Percentiles rank a stretch among this genome's conserved stretches.
Evolutionary conservation across 2,797 vertebrate genomes (phyloP).

Genomic region (Clarias pachynema): DNA sequence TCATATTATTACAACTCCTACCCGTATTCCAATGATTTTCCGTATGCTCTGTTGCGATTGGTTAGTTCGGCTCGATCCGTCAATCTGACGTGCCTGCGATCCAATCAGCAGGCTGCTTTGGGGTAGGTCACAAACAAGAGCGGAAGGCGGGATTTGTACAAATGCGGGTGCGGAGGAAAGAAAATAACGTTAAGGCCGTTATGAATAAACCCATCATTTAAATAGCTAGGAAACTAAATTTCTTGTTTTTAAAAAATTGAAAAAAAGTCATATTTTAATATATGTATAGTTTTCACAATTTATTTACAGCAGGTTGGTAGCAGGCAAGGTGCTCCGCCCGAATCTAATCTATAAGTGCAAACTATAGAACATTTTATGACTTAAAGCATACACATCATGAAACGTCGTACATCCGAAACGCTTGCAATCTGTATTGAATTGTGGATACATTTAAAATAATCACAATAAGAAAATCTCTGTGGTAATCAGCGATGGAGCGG

Average conservation of each 20-base stretch:
- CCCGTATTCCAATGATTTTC: conserved; percentile 15
- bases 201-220: neutral
- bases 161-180: conserved; percentile 16
- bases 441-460: neutral
- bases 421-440: neutral
- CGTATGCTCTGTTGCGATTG: neutral
- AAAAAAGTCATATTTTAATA: neutral
- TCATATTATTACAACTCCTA: neutral
- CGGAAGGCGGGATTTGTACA: conserved; percentile 3
- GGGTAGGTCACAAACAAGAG: neutral
- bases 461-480: neutral
- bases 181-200: conserved; percentile 17
- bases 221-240: neutral
- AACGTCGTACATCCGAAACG: neutral
- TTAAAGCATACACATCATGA: neutral
- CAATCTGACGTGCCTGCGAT: neutral
- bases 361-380: neutral
- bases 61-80: neutral
- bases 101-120: neutral
- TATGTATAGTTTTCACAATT: conserved; percentile 4
- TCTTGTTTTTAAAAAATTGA: neutral
- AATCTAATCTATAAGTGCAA: neutral
- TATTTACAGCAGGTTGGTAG: conserved; percentile 8
- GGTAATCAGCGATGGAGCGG: conserved; percentile 17
- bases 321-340: conserved; percentile 48